phyloP scores from a whole-genome alignment of 2,888 invertebrate species.

The Chromoteleia sp. region DNA sequence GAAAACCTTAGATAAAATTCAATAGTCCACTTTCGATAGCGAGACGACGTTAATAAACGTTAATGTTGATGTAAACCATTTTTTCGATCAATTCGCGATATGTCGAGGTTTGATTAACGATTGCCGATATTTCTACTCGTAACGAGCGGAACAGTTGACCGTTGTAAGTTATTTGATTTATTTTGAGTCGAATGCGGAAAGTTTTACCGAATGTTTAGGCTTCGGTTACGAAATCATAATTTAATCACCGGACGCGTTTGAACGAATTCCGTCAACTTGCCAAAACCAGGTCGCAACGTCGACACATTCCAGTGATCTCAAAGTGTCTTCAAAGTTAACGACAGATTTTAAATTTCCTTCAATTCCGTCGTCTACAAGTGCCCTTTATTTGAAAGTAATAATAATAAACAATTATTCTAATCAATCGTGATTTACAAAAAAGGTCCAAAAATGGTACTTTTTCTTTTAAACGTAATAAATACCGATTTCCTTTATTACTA shows the following conservation, averaged over 20 bases:
- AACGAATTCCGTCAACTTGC: slow-evolving; percentile 23
- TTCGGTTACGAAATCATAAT: not conserved
- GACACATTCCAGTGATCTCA: slow-evolving; percentile 11
- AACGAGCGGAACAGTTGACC: not conserved
- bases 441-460: too few relatives aligned
- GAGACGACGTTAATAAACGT: not conserved
- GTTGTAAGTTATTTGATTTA: not conserved
- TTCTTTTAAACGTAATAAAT: too few relatives aligned
- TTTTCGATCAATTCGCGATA: slow-evolving; percentile 1
- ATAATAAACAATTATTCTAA: too few relatives aligned
- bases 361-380: too few relatives aligned
- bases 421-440: too few relatives aligned
- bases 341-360: not conserved
- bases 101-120: not conserved
- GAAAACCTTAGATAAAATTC: too few relatives aligned
- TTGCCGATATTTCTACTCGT: not conserved
- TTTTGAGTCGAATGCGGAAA: too few relatives aligned
- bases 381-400: too few relatives aligned
- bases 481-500: too few relatives aligned
- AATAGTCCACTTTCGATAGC: not conserved
- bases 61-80: not conserved
- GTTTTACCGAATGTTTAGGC: too few relatives aligned
- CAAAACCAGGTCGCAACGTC: slow-evolving; percentile 32
- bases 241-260: slow-evolving; percentile 9
- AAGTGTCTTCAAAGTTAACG: not conserved